phyloP scores from a whole-genome alignment of 35 echinoderm and acorn worm species.

The Apostichopus parvimensis region DNA sequence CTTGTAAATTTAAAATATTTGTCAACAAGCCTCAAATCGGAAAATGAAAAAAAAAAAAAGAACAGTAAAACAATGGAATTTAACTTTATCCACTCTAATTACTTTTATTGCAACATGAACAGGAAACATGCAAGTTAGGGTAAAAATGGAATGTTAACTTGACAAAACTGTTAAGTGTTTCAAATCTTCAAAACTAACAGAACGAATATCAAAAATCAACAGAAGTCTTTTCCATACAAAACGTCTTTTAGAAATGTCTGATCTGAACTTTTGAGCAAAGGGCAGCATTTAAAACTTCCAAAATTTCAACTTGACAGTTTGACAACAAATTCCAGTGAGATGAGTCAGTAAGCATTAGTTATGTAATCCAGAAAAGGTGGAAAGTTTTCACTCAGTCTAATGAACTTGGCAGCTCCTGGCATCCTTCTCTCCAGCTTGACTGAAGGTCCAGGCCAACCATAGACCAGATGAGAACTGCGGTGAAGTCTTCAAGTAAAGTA shows the following conservation, averaged over 20 bases:
- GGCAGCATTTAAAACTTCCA: neutral
- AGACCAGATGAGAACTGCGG: neutral
- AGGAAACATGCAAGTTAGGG: neutral
- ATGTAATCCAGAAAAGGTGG: neutral
- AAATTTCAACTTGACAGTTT: neutral
- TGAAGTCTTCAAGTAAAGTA: neutral
- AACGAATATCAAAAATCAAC: neutral
- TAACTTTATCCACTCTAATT: constrained; percentile 37
- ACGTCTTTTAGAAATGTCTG: neutral
- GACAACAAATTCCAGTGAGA: neutral
- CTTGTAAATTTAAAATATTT: too few relatives aligned
- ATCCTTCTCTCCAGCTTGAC: neutral
- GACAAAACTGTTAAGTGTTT: neutral
- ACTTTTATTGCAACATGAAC: constrained; percentile 14
- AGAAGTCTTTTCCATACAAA: neutral
- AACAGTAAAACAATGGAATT: neutral
- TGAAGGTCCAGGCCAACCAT: neutral
- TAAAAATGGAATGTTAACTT: neutral
- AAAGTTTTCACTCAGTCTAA: neutral
- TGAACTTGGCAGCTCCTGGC: neutral
- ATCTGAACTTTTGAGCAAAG: neutral
- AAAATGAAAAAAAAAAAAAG: neutral
- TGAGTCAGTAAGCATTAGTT: neutral
- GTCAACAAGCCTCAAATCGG: neutral
- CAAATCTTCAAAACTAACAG: neutral